These are phyloP conservation scores for Sardina pilchardus DNA, from an alignment of 2,113 vertebrate genomes.

Conservation along the genomic window DNA sequence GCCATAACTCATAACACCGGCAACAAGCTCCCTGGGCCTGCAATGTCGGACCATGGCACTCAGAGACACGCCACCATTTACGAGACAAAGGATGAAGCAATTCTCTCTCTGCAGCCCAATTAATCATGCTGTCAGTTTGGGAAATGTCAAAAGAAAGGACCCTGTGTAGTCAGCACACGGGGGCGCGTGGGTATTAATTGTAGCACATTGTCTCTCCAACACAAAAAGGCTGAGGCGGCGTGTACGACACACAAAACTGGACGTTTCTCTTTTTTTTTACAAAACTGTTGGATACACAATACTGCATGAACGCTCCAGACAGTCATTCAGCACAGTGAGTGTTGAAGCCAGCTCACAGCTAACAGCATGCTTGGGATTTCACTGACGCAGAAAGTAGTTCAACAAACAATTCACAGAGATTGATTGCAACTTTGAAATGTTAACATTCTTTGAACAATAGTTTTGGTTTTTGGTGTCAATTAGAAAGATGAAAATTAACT, in stretches of 20 bases:
- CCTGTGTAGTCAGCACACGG: conserved; percentile 6
- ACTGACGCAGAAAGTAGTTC: not conserved
- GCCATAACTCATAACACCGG: not conserved
- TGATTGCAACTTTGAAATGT: not conserved
- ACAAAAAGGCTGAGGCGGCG: not conserved
- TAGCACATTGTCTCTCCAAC: not conserved
- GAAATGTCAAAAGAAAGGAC: conserved; percentile 13
- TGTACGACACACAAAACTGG: not conserved
- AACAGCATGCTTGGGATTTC: not conserved
- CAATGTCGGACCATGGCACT: not conserved
- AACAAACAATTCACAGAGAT: not conserved
- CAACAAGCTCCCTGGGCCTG: not conserved
- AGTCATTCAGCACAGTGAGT: not conserved
- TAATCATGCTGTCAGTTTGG: conserved; percentile 4
- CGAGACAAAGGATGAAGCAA: conserved; percentile 11
- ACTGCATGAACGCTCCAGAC: not conserved
- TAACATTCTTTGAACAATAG: not conserved
- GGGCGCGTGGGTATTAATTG: not conserved
- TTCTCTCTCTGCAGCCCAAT: conserved; percentile 7
- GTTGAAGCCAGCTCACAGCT: not conserved
- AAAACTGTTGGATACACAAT: not conserved
- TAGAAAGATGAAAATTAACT: not conserved
- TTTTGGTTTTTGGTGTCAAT: not conserved
- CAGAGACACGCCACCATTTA: not conserved
- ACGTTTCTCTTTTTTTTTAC: not conserved